Evolutionary conservation across 64 coral and sea anemone genomes (phyloP).

Genomic region (Montipora efflorescens): DNA sequence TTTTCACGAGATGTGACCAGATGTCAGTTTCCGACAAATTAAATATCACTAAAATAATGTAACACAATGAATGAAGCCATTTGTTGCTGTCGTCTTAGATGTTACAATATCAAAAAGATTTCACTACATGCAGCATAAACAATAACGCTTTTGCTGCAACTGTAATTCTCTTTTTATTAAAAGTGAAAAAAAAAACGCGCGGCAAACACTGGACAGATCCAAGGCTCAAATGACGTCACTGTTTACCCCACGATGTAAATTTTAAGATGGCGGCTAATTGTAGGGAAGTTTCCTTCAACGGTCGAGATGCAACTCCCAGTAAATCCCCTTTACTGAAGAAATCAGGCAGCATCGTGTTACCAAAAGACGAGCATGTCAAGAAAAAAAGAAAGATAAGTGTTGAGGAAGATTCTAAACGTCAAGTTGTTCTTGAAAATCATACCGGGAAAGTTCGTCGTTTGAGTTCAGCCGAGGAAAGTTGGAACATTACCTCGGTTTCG

Average conservation of each 20-base stretch:
- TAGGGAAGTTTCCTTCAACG: slow-evolving; percentile 42
- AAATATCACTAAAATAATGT: too few species aligned
- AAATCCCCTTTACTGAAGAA: slow-evolving; percentile 51
- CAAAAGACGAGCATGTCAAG: slow-evolving; percentile 75
- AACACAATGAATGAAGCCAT: too few species aligned
- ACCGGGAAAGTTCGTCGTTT: slow-evolving; percentile 53
- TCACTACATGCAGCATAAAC: too few species aligned
- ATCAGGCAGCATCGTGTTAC: slow-evolving; percentile 20
- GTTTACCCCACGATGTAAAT: slow-evolving; percentile 41
- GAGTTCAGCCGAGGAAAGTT: slow-evolving; percentile 78
- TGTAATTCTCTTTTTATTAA: background rate
- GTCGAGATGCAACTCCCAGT: slow-evolving; percentile 2
- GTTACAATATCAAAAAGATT: too few species aligned
- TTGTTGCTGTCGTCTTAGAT: too few species aligned
- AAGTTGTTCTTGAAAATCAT: slow-evolving; percentile 53
- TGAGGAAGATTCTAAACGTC: slow-evolving; percentile 49
- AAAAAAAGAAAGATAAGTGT: slow-evolving; percentile 89
- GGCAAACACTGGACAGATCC: background rate
- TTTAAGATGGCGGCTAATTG: slow-evolving; percentile 44
- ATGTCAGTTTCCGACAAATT: too few species aligned
- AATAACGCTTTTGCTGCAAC: too few species aligned
- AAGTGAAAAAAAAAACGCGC: background rate
- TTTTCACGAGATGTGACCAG: too few species aligned
- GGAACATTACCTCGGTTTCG: slow-evolving; percentile 88
- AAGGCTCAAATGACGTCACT: slow-evolving; percentile 22